Base-by-base conservation (phyloP, 2,113 vertebrate species). In the Terrapene triunguis region DNA sequence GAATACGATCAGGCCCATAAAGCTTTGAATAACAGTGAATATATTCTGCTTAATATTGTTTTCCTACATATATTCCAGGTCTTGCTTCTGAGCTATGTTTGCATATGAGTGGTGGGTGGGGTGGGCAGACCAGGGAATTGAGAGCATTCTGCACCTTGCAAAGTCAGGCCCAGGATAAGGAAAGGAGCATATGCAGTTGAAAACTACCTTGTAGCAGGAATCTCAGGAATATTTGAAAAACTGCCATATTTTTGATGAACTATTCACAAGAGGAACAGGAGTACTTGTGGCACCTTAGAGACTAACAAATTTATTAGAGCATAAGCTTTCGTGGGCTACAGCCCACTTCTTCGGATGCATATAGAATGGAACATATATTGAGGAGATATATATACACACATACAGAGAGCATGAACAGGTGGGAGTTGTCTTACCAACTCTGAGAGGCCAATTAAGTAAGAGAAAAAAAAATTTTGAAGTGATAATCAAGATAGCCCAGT, bases 71-170 rank as follows among this genome's bases (percentile, higher is more conserved):
- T 2, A 7, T 72, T 24, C 78, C 50, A 83, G 44, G 25, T 5
- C 29, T 95, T 87, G 27, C 8, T 92, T 83, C 69, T 11, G 29
- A 78, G 27, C 78, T 93, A 79, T 54, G 32, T 44, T 1, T 29
- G 5, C 42, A 51, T 24, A 27, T 74, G 27, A 87, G 24, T 83
- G 50, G 88, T 0, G 0, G 2, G 1, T 48, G 25, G 79, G 11
- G 88, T 7, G 32, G 3, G 1, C 6, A 10, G 8, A 1, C 29
- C 14, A 38, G 1, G 12, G 16, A 54, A 50, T 7, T 69, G 51
- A 3, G 62, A 12, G 27, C 16, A 85, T 38, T 55, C 6, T 82
- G 59, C 65, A 14, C 42, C 12, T 76, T n/a, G 17, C 65, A 10
- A n/a, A 72, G 65, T 48, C 47, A 48, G 90, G 42, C 5, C 48